A percentile compares a stretch with the other conserved stretches of the same genome.
Conservation (phyloP, 2,797 vertebrate genomes). For the Anabacerthia variegaticeps region DNA sequence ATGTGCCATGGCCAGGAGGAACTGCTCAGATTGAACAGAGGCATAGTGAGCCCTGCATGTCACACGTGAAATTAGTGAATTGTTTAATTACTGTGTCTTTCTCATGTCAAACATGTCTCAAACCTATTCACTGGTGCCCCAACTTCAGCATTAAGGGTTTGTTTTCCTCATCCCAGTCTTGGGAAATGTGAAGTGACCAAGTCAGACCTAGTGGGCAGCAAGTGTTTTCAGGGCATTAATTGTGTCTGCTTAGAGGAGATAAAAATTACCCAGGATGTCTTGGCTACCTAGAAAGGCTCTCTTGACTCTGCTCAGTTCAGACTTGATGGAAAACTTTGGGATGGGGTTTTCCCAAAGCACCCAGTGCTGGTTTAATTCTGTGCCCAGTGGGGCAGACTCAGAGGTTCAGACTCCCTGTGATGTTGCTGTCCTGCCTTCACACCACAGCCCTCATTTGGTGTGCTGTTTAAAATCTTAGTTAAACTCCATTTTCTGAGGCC, state of each 20-base stretch:
- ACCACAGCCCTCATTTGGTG: background rate
- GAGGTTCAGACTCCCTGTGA: background rate
- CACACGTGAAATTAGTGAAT: background rate
- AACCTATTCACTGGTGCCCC: background rate
- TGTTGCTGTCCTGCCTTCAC: background rate
- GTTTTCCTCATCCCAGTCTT: background rate
- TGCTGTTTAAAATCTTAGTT: background rate
- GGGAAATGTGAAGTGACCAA: background rate
- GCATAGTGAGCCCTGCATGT: background rate
- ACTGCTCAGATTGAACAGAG: background rate
- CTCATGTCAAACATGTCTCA: background rate
- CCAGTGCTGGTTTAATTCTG: background rate
- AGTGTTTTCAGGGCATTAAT: background rate
- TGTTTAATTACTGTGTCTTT: background rate
- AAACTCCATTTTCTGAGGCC: background rate
- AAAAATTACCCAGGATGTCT: background rate
- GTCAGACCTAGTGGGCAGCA: rapidly evolving
- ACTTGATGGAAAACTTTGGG: background rate
- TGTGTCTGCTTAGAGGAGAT: background rate
- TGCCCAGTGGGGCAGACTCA: background rate
- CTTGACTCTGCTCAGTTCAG: background rate
- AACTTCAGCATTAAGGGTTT: background rate
- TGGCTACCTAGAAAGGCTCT: background rate
- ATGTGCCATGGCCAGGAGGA: background rate
- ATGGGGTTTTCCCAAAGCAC: background rate